Base-by-base conservation (phyloP, 2,888 invertebrate genomes). In the Saturnia pavonia region DNA sequence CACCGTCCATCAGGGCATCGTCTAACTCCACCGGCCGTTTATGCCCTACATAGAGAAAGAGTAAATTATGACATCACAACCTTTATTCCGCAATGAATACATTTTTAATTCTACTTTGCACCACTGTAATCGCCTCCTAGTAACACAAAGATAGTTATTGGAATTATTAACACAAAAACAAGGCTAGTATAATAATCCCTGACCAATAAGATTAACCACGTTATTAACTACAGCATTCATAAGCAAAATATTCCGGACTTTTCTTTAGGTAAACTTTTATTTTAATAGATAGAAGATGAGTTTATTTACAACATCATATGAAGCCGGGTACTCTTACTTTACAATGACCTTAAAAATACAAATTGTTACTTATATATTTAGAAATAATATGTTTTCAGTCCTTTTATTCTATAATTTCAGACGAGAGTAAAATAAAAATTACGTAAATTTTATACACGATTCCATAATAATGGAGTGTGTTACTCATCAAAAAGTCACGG, bases 11-110 rank as follows among this genome's bases (percentile, higher is more conserved):
- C 1, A 81, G 80, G 2, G 79, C 78, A 25, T 88, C 89, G 27
- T 91, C 91, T 16, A 85, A 43, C 42, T 91, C 92, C 34, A 84
- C 85, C 0, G 90, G 86, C 70, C 88, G 82, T 75, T 89, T 92
- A 78, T 92, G 90, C 70, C 91, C 93, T 92, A 72, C 7, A 48
- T 60, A 69, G 51, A 25, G 27, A 25, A 3, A 65, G 19, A 45
- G n/a, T n/a, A n/a, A n/a, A n/a, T n/a, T 42, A 43, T 11, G 1
- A 48, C 45, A 27, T 65, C 1, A 51, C 43, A 22, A n/a, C 1
- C 9, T 54, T 7, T 54, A 22, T 54, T 54, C 22, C 22, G n/a
- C 2, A 34, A 34, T 34, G 2, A 34, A 34, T 34, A 34, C 34
- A 34, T 34, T 34, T 34, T 34, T 34, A 34, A 34, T 6, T 34